Percentiles rank a stretch among this genome's conserved stretches.
Evolutionary conservation across 2,888 invertebrate genomes (phyloP).

Genomic region (Meghimatium bilineatum): DNA sequence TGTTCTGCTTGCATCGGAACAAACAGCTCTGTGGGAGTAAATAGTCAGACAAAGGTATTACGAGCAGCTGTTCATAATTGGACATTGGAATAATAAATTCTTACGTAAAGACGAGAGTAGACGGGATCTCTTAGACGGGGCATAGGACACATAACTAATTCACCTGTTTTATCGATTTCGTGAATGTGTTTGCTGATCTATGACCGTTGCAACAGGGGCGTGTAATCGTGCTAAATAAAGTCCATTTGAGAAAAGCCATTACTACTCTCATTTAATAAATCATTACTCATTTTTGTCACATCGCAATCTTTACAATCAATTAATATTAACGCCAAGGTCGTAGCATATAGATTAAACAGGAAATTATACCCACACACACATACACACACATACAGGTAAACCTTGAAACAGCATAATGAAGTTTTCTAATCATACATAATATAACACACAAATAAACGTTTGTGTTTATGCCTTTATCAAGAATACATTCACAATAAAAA

Average conservation of each 20-base stretch:
- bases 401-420: too few relatives aligned
- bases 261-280: conserved; percentile 9
- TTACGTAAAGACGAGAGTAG: not conserved
- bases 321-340: not conserved
- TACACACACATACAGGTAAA: too few relatives aligned
- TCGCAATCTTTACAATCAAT: not conserved
- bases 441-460: too few relatives aligned
- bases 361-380: not conserved
- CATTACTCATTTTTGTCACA: not conserved
- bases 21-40: not conserved
- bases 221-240: not conserved
- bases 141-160: conserved; percentile 16
- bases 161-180: conserved; percentile 4
- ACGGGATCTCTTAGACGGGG: conserved; percentile 5
- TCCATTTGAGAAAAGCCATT: conserved; percentile 4
- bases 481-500: too few relatives aligned
- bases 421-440: too few relatives aligned
- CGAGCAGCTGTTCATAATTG: conserved; percentile 12
- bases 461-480: too few relatives aligned
- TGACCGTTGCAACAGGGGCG: conserved; percentile 3
- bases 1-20: not conserved
- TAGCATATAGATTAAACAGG: not conserved
- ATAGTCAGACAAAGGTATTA: not conserved
- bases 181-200: conserved; percentile 2
- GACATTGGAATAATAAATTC: not conserved